Percentiles rank a stretch among this genome's conserved stretches.
Conservation (phyloP, 2,797 vertebrate species). For the Sebastes paucispinis region DNA sequence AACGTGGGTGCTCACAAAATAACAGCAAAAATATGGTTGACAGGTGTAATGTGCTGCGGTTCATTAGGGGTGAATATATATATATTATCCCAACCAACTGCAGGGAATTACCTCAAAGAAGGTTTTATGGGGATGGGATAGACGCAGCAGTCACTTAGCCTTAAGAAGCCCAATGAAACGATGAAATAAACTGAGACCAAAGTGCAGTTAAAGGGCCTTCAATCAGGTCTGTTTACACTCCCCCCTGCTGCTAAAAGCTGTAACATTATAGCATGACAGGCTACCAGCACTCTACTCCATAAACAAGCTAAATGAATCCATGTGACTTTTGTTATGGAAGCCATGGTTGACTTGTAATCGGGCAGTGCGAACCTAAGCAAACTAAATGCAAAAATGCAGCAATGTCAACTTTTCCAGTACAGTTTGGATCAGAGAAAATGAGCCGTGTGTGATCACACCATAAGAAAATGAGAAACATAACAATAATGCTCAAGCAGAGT, state of each 20-base stretch:
- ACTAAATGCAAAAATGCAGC: constrained; percentile 26
- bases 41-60: background rate
- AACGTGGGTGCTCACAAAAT: background rate
- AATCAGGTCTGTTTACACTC: constrained; percentile 18
- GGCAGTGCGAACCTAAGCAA: constrained; percentile 35
- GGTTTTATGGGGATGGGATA: background rate
- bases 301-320: constrained; percentile 51
- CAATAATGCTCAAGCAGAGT: background rate
- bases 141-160: constrained; percentile 5
- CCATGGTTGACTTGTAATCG: constrained; percentile 34
- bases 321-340: constrained; percentile 42
- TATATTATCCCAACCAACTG: background rate
- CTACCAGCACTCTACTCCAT: constrained; percentile 32
- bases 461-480: constrained; percentile 9
- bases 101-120: constrained; percentile 10
- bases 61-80: background rate
- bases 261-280: constrained; percentile 9
- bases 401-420: constrained; percentile 23
- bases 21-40: background rate
- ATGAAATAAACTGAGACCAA: background rate
- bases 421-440: constrained; percentile 28
- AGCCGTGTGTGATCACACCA: constrained; percentile 2
- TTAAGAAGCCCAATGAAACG: background rate
- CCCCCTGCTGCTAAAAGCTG: background rate
- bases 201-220: background rate